Evolutionary conservation across 2,113 vertebrate genomes (phyloP).

Genomic region (Psittacula cyanocephala): DNA sequence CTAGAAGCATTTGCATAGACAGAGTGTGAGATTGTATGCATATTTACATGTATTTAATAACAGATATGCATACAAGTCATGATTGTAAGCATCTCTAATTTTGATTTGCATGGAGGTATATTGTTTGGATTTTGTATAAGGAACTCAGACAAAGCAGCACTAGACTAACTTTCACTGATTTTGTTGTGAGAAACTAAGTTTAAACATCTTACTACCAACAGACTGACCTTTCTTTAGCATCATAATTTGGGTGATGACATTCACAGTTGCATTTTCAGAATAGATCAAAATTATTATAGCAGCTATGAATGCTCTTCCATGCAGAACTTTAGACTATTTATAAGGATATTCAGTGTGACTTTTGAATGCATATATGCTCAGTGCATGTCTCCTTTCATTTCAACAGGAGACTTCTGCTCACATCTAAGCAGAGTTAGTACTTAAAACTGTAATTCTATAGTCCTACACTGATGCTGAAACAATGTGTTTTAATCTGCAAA

Average conservation of each 20-base stretch:
- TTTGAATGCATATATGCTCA: accelerated
- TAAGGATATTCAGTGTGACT: neutral
- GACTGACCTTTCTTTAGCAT: neutral
- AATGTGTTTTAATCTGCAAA: constrained; percentile 18
- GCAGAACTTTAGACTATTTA: neutral
- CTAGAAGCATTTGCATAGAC: neutral
- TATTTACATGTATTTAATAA: neutral
- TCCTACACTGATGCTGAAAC: neutral
- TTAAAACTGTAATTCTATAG: neutral
- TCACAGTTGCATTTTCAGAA: neutral
- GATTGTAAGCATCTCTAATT: neutral
- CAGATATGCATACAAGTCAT: neutral
- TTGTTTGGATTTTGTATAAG: neutral
- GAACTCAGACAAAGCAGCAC: neutral
- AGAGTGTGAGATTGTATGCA: accelerated
- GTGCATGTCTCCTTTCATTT: neutral
- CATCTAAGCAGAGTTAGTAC: neutral
- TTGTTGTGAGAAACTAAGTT: neutral
- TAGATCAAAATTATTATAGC: neutral
- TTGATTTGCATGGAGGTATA: neutral
- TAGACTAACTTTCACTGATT: neutral
- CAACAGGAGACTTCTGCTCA: neutral
- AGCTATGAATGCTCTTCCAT: neutral
- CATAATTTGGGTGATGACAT: accelerated
- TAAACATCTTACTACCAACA: neutral